Evolutionary conservation across 2,113 vertebrate species (phyloP).

Genomic region (Erythrocebus patas): DNA sequence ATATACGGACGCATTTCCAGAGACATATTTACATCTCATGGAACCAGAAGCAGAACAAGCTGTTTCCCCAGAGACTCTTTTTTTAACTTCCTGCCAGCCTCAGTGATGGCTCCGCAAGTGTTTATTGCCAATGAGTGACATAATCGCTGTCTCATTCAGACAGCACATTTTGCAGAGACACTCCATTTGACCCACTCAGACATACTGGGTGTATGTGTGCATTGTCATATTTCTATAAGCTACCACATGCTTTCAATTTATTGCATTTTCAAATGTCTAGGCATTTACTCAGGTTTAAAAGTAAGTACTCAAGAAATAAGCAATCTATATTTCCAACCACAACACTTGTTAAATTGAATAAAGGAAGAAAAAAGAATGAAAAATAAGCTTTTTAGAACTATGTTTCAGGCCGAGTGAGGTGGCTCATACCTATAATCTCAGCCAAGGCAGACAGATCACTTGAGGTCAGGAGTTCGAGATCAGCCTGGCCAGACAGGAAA

Average conservation of each 20-base stretch:
- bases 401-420: no score
- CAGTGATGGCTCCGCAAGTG: neutral
- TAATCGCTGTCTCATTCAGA: neutral
- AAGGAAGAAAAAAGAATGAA: neutral
- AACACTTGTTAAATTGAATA: neutral
- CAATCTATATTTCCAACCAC: neutral
- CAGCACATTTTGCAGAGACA: neutral
- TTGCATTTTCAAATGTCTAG: neutral
- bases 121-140: neutral
- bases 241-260: neutral
- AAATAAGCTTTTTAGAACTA: neutral
- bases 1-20: neutral
- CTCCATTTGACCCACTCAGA: neutral
- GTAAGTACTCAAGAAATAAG: neutral
- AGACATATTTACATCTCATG: neutral
- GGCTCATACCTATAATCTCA: no score
- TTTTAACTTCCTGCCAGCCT: neutral
- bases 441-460: no score
- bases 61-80: neutral
- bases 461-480: no score
- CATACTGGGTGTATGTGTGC: no score
- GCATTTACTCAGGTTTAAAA: slow-evolving; percentile 6
- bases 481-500: no score
- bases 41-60: neutral
- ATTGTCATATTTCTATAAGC: neutral